Base-by-base conservation (phyloP, 2,888 invertebrate genomes). In the Rhamnusium bicolor region DNA sequence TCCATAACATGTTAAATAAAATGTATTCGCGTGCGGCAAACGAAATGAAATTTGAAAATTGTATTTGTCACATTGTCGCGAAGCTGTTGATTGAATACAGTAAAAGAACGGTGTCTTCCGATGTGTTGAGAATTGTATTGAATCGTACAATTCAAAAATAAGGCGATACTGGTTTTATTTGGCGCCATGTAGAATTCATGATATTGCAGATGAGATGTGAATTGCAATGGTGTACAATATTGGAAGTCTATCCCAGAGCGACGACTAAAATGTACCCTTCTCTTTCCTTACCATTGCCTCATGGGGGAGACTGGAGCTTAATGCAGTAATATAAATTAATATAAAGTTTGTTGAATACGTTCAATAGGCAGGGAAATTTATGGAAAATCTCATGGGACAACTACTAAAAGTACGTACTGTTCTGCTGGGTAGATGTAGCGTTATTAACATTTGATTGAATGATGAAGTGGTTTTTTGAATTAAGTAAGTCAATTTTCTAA, bases 141-240 rank as follows among this genome's bases (percentile, higher is more conserved):
- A 80, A 82, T 82, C 80, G 79, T 82, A 77, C 81, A 81, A 79
- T 81, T 80, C 81, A 47, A 78, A 80, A 83, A 82, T 82, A 82
- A 82, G 83, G 80, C 79, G 79, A 82, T 82, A 80, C 80, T 73
- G 80, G 79, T 81, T 80, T 82, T 82, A 82, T 84, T 84, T 84
- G 83, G 78, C 69, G 72, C 77, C 81, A 84, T 85, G 82, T 84
- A 85, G 84, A 85, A 85, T 85, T 85, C 85, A 85, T 85, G 85
- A 83, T 85, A 85, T 83, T 83, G 84, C 82, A 84, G 84, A 85
- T 85, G 85, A 85, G 84, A 85, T 84, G 85, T 83, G 84, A 85
- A 85, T 85, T 84, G 85, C 83, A 83, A 84, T 79, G 80, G 81
- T 80, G 78, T 79, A 80, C 80, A 79, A 83, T 84, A 83, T 83